Evolutionary conservation across 2,888 invertebrate genomes (phyloP).

Genomic region (Hirudinaria manillensis): DNA sequence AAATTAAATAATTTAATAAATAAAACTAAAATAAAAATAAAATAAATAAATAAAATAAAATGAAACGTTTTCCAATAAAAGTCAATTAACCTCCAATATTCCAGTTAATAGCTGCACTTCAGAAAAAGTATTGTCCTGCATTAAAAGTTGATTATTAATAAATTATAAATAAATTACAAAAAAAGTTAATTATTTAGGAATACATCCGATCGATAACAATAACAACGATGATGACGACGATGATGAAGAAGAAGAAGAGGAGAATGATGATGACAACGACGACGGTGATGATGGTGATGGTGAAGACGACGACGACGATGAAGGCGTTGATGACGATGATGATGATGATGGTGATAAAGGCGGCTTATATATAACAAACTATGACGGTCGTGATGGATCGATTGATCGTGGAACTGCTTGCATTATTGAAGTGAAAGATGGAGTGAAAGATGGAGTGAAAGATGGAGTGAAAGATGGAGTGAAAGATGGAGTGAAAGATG

Average conservation of each 20-base stretch:
- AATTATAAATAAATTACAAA: neutral
- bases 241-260: too few relatives aligned
- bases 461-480: neutral
- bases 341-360: constrained; percentile 22
- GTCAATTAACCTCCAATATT: neutral
- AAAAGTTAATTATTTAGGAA: neutral
- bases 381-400: neutral
- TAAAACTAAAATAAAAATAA: too few relatives aligned
- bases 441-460: neutral
- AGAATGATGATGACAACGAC: neutral
- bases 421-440: neutral
- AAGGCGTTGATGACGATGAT: constrained; percentile 23
- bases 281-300: constrained; percentile 9
- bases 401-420: neutral
- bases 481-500: neutral
- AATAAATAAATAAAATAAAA: too few relatives aligned
- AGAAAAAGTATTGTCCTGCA: neutral
- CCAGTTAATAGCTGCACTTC: neutral
- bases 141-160: neutral
- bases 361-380: neutral
- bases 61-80: too few relatives aligned
- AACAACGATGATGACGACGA: neutral
- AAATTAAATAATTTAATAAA: too few relatives aligned
- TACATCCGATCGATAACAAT: neutral
- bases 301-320: constrained; percentile 13